phyloP scores from a whole-genome alignment of 2,888 invertebrate genomes.

The Amblyjoppa fuscipennis region DNA sequence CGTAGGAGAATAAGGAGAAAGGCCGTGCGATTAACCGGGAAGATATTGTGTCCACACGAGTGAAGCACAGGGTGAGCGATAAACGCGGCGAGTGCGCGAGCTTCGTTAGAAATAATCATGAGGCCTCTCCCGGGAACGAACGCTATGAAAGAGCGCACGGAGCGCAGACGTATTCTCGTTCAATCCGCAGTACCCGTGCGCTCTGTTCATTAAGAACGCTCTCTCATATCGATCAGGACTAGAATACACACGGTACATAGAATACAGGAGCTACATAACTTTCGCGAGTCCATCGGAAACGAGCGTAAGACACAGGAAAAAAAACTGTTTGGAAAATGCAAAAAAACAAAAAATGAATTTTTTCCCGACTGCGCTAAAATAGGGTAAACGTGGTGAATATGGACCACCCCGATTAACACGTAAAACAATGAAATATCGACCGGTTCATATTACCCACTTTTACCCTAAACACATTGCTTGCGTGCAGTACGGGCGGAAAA shows the following conservation, averaged over 20 bases:
- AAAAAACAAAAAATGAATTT: too few relatives aligned
- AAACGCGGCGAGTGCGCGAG: constrained; percentile 55
- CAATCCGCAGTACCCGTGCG: constrained; percentile 46
- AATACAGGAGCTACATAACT: background rate
- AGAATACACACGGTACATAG: background rate
- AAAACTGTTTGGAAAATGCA: constrained; percentile 6
- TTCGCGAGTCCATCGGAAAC: constrained; percentile 20
- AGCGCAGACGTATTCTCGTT: constrained; percentile 22
- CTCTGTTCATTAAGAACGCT: constrained; percentile 65
- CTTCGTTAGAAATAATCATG: constrained; percentile 77
- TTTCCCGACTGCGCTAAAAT: too few relatives aligned
- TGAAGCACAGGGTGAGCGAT: constrained; percentile 27
- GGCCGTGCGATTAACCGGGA: constrained; percentile 54
- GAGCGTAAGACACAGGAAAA: background rate
- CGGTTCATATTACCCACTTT: too few relatives aligned
- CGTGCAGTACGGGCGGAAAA: too few relatives aligned
- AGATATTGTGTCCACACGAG: constrained; percentile 54
- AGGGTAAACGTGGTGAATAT: too few relatives aligned
- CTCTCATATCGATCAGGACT: constrained; percentile 57
- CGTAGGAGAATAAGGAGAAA: constrained; percentile 43
- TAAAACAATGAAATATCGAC: too few relatives aligned
- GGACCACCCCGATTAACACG: too few relatives aligned
- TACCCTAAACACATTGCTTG: too few relatives aligned
- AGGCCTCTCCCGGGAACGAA: constrained; percentile 46
- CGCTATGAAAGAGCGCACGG: constrained; percentile 3